phyloP scores from a whole-genome alignment of 2,888 invertebrate species.

The Dryobota labecula region DNA sequence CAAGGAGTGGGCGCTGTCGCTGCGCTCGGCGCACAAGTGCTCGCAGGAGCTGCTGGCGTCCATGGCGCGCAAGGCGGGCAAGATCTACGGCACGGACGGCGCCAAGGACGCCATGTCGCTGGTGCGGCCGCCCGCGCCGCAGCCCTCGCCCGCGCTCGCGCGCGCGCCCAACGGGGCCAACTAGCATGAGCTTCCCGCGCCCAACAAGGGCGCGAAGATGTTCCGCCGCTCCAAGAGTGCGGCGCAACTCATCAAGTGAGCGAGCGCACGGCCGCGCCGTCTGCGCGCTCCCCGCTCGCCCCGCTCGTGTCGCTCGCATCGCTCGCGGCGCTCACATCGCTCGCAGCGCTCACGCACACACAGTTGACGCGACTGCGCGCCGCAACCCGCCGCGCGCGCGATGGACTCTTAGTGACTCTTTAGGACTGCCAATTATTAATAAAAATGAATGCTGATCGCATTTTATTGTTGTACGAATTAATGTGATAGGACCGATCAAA shows the following conservation, averaged over 20 bases:
- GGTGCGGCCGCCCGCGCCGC: slow-evolving; percentile 86
- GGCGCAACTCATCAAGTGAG: slow-evolving; percentile 89
- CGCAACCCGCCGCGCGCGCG: slow-evolving; percentile 37
- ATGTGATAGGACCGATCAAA: slow-evolving; percentile 85
- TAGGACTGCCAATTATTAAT: slow-evolving; percentile 86
- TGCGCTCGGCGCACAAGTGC: slow-evolving; percentile 98
- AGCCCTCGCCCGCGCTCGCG: slow-evolving; percentile 86
- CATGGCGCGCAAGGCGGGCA: slow-evolving; percentile 99
- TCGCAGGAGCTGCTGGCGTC: slow-evolving; percentile 98
- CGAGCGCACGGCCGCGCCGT: slow-evolving; percentile 13
- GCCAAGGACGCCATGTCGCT: slow-evolving; percentile 86
- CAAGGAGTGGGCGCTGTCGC: slow-evolving; percentile 99
- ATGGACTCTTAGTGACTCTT: slow-evolving; percentile 76
- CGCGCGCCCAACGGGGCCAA: slow-evolving; percentile 86
- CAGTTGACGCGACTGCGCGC: slow-evolving; percentile 43
- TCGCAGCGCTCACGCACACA: slow-evolving; percentile 28
- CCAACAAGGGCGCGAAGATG: slow-evolving; percentile 89
- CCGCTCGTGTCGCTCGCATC: slow-evolving; percentile 9
- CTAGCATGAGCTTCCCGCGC: slow-evolving; percentile 88
- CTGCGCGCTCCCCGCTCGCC: slow-evolving; percentile 15
- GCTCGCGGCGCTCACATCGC: slow-evolving; percentile 33
- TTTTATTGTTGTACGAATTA: slow-evolving; percentile 85
- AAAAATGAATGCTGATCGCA: slow-evolving; percentile 80
- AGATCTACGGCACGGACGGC: slow-evolving; percentile 97
- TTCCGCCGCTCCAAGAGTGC: slow-evolving; percentile 91